Conservation (phyloP, 2,113 vertebrate genomes). For the Setophaga coronata region DNA sequence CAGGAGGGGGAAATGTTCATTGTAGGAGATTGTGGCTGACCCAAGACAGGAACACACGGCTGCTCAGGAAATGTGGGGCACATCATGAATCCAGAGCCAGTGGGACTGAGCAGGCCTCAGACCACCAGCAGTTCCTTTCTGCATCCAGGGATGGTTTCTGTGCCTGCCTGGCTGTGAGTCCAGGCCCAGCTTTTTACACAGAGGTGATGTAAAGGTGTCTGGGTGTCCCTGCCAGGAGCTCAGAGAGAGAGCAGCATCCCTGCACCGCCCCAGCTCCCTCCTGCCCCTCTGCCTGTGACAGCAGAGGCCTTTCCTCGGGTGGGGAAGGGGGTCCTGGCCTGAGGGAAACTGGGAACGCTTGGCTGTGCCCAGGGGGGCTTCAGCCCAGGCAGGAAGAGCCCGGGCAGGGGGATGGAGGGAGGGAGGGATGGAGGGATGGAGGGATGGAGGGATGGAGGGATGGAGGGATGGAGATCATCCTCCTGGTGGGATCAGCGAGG, state of each 20-base stretch:
- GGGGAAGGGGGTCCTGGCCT: not conserved
- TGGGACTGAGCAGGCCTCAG: not conserved
- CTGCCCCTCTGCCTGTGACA: not conserved
- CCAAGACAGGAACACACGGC: not conserved
- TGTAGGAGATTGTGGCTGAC: not conserved
- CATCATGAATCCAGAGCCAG: not conserved
- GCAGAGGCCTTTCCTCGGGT: accelerated
- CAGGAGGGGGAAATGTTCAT: not conserved
- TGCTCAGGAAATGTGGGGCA: not conserved
- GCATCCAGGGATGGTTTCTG: not conserved
- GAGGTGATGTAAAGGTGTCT: not conserved
- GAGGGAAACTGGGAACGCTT: too few species aligned
- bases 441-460: too few species aligned
- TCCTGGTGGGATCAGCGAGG: not conserved
- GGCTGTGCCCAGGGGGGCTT: not conserved
- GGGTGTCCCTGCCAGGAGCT: not conserved
- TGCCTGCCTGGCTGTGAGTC: not conserved
- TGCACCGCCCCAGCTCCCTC: not conserved
- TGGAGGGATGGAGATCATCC: not conserved
- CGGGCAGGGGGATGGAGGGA: not conserved
- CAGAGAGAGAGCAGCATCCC: accelerated
- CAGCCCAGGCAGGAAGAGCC: not conserved
- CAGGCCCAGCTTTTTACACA: not conserved
- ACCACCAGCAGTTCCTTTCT: not conserved
- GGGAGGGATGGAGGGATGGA: not conserved